These are phyloP conservation scores for Axis porcinus DNA, from an alignment of 2,113 vertebrate genomes.

Conservation along the genomic window DNA sequence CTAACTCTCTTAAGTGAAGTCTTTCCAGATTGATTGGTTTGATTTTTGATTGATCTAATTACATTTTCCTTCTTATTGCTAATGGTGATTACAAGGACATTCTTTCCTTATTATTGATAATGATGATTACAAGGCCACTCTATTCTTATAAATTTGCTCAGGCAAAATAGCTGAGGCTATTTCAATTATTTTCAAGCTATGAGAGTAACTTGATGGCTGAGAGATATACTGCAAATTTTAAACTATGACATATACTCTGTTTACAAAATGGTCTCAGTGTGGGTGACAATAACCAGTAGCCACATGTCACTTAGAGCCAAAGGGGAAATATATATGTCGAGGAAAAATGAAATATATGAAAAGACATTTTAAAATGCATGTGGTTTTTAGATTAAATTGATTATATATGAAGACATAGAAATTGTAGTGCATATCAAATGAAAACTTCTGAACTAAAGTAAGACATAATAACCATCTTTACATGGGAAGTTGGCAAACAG, in stretches of 20 bases:
- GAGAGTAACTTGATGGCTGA: not conserved
- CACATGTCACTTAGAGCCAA: not conserved
- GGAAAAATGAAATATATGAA: not conserved
- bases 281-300: not conserved
- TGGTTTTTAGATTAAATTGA: not conserved
- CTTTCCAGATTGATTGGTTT: not conserved
- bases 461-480: slow-evolving; percentile 1
- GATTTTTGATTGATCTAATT: not conserved
- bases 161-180: not conserved
- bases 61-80: not conserved
- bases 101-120: not conserved
- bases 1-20: not conserved
- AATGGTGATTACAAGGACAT: not conserved
- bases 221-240: not conserved
- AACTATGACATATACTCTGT: not conserved
- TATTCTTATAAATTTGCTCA: not conserved
- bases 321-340: not conserved
- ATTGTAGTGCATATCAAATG: not conserved
- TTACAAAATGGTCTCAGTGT: not conserved
- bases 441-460: not conserved
- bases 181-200: not conserved
- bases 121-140: not conserved
- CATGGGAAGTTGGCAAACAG: not conserved
- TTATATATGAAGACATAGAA: not conserved
- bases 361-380: not conserved